A percentile compares a stretch with the other conserved stretches of the same genome.
These are phyloP conservation scores for Hemibagrus wyckioides DNA, from an alignment of 2,113 vertebrate genomes.

Conservation along the genomic window DNA sequence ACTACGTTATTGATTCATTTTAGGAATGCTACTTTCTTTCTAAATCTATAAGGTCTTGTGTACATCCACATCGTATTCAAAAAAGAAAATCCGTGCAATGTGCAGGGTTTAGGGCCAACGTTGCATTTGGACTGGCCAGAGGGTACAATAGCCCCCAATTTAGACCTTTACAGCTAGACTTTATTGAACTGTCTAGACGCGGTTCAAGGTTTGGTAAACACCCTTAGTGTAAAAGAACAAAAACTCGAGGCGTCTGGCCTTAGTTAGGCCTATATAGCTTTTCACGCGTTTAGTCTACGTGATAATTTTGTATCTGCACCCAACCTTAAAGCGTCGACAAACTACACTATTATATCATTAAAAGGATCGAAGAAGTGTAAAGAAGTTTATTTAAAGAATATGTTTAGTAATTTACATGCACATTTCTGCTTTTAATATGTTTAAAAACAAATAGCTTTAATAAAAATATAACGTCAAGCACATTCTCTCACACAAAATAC, in stretches of 20 bases:
- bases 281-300: background rate
- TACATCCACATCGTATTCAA: slow-evolving; percentile 8
- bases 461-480: background rate
- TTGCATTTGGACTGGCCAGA: slow-evolving; percentile 80
- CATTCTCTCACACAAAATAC: background rate
- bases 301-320: background rate
- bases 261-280: slow-evolving; percentile 9
- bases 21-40: background rate
- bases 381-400: background rate
- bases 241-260: slow-evolving; percentile 59
- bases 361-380: background rate
- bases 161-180: slow-evolving; percentile 93
- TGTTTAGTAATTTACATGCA: background rate
- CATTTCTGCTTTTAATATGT: background rate
- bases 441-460: slow-evolving; percentile 23
- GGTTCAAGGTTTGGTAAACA: slow-evolving; percentile 99
- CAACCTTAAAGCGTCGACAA: background rate
- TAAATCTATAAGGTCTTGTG: background rate
- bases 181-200: slow-evolving; percentile 99
- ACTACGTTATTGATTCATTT: slow-evolving; percentile 24
- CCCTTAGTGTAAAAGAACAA: slow-evolving; percentile 79
- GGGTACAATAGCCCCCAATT: slow-evolving; percentile 98
- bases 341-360: background rate
- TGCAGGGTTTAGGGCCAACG: slow-evolving; percentile 83
- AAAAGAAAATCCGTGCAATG: slow-evolving; percentile 65